Conservation (phyloP, 92 coral and sea anemone species). For the Paragorgia papillata region DNA sequence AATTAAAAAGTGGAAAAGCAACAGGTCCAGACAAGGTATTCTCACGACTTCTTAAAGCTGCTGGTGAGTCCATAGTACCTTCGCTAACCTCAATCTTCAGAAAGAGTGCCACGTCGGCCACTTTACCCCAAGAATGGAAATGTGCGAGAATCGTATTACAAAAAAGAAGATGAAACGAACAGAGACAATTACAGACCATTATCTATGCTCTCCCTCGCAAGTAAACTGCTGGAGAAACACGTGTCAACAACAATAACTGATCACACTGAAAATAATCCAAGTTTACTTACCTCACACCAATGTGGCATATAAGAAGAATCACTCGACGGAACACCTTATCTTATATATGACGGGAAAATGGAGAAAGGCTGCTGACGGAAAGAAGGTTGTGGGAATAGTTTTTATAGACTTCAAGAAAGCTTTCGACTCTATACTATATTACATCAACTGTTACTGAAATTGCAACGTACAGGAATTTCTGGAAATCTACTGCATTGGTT, state of each 20-base stretch:
- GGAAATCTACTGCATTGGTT: slow-evolving; percentile 48
- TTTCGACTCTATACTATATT: slow-evolving; percentile 47
- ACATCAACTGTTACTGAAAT: slow-evolving; percentile 45
- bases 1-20: slow-evolving; percentile 38
- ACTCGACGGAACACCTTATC: slow-evolving; percentile 52
- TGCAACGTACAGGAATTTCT: slow-evolving; percentile 34
- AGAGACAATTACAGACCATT: slow-evolving; percentile 51
- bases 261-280: background rate
- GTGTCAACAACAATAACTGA: slow-evolving; percentile 1
- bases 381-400: slow-evolving; percentile 44
- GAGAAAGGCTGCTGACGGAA: slow-evolving; percentile 50
- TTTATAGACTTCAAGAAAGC: slow-evolving; percentile 55
- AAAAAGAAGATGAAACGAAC: slow-evolving; percentile 50
- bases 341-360: slow-evolving; percentile 58
- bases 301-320: slow-evolving; percentile 57
- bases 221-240: slow-evolving; percentile 56
- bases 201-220: slow-evolving; percentile 44
- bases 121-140: slow-evolving; percentile 47
- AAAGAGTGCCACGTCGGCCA: background rate
- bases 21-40: slow-evolving; percentile 48
- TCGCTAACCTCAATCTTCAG: slow-evolving; percentile 42
- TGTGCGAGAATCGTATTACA: slow-evolving; percentile 43
- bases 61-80: slow-evolving; percentile 25
- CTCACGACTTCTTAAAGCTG: slow-evolving; percentile 41
- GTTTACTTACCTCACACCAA: slow-evolving; percentile 42